Conservation (phyloP, 2,113 vertebrate genomes). For the Esox niger region DNA sequence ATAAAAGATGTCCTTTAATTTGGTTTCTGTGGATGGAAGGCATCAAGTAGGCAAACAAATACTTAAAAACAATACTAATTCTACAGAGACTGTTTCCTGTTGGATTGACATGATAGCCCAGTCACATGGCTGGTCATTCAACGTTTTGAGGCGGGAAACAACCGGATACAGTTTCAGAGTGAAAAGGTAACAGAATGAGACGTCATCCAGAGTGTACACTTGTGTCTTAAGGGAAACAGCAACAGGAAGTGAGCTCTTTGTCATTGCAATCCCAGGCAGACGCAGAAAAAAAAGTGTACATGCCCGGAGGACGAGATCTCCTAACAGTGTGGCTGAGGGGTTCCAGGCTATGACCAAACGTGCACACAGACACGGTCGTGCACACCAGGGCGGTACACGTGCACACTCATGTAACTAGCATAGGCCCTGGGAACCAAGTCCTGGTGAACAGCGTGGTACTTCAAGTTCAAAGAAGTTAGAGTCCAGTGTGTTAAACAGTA, state of each 20-base stretch:
- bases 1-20: neutral
- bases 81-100: neutral
- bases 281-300: conserved; percentile 40
- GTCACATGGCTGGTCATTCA: neutral
- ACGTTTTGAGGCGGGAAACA: conserved; percentile 20
- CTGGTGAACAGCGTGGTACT: neutral
- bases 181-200: neutral
- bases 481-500: too few species aligned
- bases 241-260: conserved; percentile 24
- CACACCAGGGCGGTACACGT: neutral
- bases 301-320: conserved; percentile 46
- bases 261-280: conserved; percentile 35
- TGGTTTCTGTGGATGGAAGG: neutral
- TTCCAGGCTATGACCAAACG: conserved; percentile 5
- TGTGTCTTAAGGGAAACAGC: conserved; percentile 11
- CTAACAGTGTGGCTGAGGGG: conserved; percentile 34
- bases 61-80: too few species aligned
- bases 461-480: neutral
- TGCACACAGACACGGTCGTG: neutral
- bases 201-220: conserved; percentile 7
- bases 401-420: neutral
- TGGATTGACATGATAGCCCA: neutral
- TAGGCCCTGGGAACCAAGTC: too few species aligned
- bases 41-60: neutral
- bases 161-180: conserved; percentile 36